Evolutionary conservation across 2,113 vertebrate genomes (phyloP).

Genomic region (Macquaria australasica): DNA sequence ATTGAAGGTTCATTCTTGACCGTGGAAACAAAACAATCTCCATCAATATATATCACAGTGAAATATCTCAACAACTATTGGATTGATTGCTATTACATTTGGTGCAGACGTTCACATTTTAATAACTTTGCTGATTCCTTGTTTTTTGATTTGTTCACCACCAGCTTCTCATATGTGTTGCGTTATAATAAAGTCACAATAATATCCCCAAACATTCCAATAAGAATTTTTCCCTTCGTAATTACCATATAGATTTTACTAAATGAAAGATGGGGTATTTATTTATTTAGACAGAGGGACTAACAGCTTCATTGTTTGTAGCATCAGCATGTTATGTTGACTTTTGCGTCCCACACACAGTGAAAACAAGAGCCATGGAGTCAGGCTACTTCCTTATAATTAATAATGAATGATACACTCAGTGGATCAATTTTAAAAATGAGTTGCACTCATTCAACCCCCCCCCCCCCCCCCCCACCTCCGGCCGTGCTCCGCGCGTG

Average conservation of each 20-base stretch:
- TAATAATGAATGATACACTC: conserved; percentile 45
- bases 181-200: neutral
- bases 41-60: neutral
- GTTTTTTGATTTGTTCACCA: neutral
- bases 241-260: neutral
- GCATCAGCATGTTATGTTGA: neutral
- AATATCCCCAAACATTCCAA: neutral
- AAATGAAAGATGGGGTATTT: neutral
- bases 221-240: neutral
- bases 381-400: conserved; percentile 1
- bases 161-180: neutral
- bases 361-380: neutral
- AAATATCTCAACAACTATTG: neutral
- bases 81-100: too few relatives aligned
- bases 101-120: neutral
- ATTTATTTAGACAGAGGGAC: neutral
- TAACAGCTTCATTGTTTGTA: neutral
- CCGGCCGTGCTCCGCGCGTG: conserved; percentile 77
- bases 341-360: neutral
- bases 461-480: conserved; percentile 24
- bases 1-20: neutral
- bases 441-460: conserved; percentile 48
- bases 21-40: neutral
- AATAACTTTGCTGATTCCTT: neutral
- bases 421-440: conserved; percentile 41